Base-by-base conservation (phyloP, 2,113 vertebrate species). In the Callionymus lyra region DNA sequence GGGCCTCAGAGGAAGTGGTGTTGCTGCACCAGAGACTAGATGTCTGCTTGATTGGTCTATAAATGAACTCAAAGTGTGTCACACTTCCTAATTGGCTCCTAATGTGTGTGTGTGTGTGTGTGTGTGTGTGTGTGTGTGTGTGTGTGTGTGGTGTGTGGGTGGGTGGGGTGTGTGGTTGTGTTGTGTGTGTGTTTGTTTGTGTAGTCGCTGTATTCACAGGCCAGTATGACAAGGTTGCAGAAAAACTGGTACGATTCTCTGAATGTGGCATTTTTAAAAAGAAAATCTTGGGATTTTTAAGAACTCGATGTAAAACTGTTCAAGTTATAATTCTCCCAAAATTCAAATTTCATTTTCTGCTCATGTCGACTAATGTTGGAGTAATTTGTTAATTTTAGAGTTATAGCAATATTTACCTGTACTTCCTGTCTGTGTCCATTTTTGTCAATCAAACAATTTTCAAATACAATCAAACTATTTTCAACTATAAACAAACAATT, bases 21-120 rank as follows among this genome's bases (percentile, higher is more conserved):
- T 51, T 58, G 59, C 47, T 44, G 47, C 59, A 56, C 64, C 70
- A 68, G 64, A 74, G 77, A 61, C 77, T 42, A 77, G 71, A 75
- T 75, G 74, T 80, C 77, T 77, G 62, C 69, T 64, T 63, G 74
- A 75, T 72, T 80, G 69, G 63, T 59, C 66, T 68, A 59, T 68
- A 50, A 68, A 47, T 44, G 74, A 76, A 68, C 41, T 64, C 58
- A 51, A 51, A 53, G 59, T 50, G 53, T 62, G 61, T 59, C 65
- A 68, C 65, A 57, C 68, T 42, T 65, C 41, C 42, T 14, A 39
- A 56, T 50, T 61, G 68, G 56, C 56, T 69, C 63, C 14, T n/a
- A 44, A 49, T 63, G 57, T 56, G 34, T 47, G 14, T 57, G 31
- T 34, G 44, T n/a, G n/a, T n/a, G n/a, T n/a, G n/a, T n/a, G n/a